Conservation (phyloP, 2,113 vertebrate species). For the Rallus limicola region DNA sequence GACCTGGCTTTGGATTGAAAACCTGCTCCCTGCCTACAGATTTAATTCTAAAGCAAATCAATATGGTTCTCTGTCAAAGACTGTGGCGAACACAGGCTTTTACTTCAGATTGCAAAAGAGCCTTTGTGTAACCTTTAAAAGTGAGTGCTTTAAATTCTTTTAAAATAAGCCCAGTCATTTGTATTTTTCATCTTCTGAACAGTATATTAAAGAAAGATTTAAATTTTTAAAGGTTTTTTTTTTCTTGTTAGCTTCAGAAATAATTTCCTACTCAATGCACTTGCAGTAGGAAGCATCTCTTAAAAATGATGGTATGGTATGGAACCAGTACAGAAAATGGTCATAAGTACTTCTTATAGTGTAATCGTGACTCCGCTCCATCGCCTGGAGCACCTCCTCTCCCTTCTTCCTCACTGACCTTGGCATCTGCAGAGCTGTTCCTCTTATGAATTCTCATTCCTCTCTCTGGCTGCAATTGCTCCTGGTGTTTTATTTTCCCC, state of each 20-base stretch:
- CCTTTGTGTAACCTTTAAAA: not conserved
- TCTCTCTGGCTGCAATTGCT: too few relatives aligned
- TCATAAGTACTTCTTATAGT: not conserved
- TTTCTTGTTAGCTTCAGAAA: not conserved
- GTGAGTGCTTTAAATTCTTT: not conserved
- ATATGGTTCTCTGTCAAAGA: not conserved
- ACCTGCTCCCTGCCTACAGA: not conserved
- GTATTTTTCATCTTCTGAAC: not conserved
- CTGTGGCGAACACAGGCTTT: not conserved
- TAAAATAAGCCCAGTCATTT: not conserved
- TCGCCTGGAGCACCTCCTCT: too few relatives aligned
- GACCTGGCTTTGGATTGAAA: not conserved
- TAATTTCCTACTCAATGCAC: not conserved
- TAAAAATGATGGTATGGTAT: not conserved
- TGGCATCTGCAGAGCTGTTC: too few relatives aligned
- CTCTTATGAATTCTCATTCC: too few relatives aligned
- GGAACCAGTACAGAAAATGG: not conserved
- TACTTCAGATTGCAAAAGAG: not conserved
- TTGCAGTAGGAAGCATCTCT: not conserved
- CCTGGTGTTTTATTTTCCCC: too few relatives aligned
- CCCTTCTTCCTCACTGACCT: too few relatives aligned
- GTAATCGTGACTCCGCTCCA: not conserved
- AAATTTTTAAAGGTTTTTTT: not conserved
- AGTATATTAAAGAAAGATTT: not conserved
- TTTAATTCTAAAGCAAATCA: not conserved